Conservation (phyloP, 1,140 invertebrate genomes). For the Plodia interpunctella region DNA sequence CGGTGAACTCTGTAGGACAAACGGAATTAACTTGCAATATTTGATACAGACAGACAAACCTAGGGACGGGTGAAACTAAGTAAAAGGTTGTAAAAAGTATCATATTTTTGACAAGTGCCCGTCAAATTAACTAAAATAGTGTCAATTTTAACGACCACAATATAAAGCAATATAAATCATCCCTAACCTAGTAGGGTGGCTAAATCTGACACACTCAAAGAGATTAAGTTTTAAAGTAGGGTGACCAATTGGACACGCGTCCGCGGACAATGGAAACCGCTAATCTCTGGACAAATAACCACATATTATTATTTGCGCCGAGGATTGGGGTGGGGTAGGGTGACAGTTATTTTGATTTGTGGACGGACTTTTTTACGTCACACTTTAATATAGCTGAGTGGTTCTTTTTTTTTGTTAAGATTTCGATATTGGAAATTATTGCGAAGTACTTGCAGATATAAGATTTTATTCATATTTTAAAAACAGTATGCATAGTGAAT, state of each 20-base stretch:
- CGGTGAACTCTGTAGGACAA: too few species aligned
- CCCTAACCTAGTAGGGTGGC: conserved; percentile 4
- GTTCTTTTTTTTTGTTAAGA: background rate
- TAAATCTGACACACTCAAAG: conserved; percentile 7
- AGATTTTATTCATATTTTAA: too few species aligned
- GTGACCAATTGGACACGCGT: conserved; percentile 36
- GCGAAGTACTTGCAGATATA: too few species aligned
- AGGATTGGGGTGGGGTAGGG: conserved; percentile 23
- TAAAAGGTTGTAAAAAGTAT: background rate
- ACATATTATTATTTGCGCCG: conserved; percentile 30
- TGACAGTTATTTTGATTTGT: background rate
- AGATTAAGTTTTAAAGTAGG: conserved; percentile 11
- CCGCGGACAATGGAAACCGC: conserved; percentile 23
- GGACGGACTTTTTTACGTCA: background rate
- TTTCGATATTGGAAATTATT: too few species aligned
- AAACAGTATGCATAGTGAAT: too few species aligned
- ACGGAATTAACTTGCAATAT: too few species aligned
- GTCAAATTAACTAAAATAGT: background rate
- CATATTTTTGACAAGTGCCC: background rate
- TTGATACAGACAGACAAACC: too few species aligned
- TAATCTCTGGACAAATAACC: conserved; percentile 45
- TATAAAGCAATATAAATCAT: background rate
- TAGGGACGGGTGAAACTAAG: too few species aligned
- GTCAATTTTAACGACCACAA: background rate
- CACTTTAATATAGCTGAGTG: background rate